Percentiles rank a stretch among this genome's conserved stretches.
These are phyloP conservation scores for Pomatostomus ruficeps DNA, from an alignment of 2,113 vertebrate genomes.

Conservation along the genomic window DNA sequence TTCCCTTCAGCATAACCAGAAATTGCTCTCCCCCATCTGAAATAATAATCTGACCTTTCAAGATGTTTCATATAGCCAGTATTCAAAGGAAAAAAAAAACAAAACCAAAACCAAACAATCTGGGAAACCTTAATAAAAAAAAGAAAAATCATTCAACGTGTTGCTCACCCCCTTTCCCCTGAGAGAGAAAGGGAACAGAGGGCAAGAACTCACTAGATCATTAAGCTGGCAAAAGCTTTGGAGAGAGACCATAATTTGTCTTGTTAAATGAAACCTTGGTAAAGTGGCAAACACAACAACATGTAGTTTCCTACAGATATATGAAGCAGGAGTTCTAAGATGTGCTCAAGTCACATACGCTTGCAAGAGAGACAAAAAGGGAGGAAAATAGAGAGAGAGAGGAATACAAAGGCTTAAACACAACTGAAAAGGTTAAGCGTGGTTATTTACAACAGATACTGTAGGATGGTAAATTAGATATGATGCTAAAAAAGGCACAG, in stretches of 20 bases:
- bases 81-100: not conserved
- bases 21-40: not conserved
- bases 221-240: slow-evolving; percentile 5
- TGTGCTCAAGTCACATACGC: slow-evolving; percentile 41
- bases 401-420: slow-evolving; percentile 85
- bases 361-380: slow-evolving; percentile 59
- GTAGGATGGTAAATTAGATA: slow-evolving; percentile 94
- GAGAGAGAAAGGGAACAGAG: not conserved
- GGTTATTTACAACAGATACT: slow-evolving; percentile 98
- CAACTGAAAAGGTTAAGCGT: slow-evolving; percentile 82
- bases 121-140: slow-evolving; percentile 17
- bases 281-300: slow-evolving; percentile 25
- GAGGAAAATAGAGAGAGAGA: slow-evolving; percentile 62
- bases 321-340: slow-evolving; percentile 45
- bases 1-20: slow-evolving; percentile 6
- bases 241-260: slow-evolving; percentile 15
- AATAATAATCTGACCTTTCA: slow-evolving; percentile 24
- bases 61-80: not conserved
- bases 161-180: not conserved
- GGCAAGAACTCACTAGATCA: not conserved
- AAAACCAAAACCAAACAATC: not conserved
- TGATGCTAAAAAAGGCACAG: slow-evolving; percentile 99
- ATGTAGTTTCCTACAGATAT: not conserved
- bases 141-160: not conserved
- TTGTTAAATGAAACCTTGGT: slow-evolving; percentile 42